phyloP scores from a whole-genome alignment of 2,113 vertebrate genomes.

The Hucho hucho region DNA sequence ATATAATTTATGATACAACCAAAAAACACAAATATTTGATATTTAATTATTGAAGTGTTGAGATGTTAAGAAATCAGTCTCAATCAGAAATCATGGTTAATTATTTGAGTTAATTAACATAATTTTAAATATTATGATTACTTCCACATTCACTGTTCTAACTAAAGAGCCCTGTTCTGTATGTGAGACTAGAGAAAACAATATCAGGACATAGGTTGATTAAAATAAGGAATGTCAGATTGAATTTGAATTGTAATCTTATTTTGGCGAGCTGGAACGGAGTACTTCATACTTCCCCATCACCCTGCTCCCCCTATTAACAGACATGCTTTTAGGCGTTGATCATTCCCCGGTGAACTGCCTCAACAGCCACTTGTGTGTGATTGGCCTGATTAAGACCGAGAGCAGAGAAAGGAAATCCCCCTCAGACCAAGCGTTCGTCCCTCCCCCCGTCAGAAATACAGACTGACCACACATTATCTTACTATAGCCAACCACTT shows the following conservation, averaged over 20 bases:
- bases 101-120: too few species aligned
- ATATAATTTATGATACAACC: not conserved
- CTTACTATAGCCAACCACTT: conserved; percentile 1
- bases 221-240: not conserved
- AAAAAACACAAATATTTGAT: not conserved
- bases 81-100: too few species aligned
- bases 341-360: conserved; percentile 11
- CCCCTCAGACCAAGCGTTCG: not conserved
- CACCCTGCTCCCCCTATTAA: not conserved
- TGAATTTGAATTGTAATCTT: not conserved
- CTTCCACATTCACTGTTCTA: too few species aligned
- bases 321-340: not conserved
- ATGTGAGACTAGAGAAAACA: too few species aligned
- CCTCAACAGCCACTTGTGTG: conserved; percentile 42
- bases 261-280: not conserved
- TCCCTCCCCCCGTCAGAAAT: not conserved
- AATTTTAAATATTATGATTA: too few species aligned
- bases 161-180: too few species aligned
- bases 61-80: too few species aligned
- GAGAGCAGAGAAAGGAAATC: conserved; percentile 3
- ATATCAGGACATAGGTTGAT: too few species aligned
- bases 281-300: not conserved
- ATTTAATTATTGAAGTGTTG: too few species aligned
- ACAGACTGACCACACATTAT: conserved; percentile 1
- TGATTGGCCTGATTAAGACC: conserved; percentile 50